A percentile compares a stretch with the other conserved stretches of the same genome.
phyloP scores from a whole-genome alignment of 2,888 invertebrate genomes.

The Acanthacorydalis orientalis region DNA sequence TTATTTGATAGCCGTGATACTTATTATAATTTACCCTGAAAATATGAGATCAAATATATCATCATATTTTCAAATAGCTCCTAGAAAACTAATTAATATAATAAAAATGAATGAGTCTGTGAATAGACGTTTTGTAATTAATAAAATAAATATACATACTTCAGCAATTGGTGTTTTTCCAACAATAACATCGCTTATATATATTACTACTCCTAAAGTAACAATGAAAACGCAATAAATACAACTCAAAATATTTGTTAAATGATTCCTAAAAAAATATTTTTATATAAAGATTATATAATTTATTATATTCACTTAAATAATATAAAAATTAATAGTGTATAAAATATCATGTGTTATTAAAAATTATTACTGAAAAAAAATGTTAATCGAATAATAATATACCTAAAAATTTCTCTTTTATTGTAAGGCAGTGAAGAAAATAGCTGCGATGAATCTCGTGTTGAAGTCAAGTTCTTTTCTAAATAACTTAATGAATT shows the following conservation, averaged over 20 bases:
- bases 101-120: neutral
- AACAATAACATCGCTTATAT: conserved; percentile 39
- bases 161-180: conserved; percentile 30
- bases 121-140: conserved; percentile 1
- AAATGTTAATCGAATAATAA: conserved; percentile 3
- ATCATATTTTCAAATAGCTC: too few species aligned
- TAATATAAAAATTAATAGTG: too few species aligned
- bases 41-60: too few species aligned
- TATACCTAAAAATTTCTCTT: conserved; percentile 29
- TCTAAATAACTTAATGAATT: neutral
- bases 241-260: conserved; percentile 43
- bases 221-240: conserved; percentile 52
- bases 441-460: conserved; percentile 10
- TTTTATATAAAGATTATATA: neutral
- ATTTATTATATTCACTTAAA: too few species aligned
- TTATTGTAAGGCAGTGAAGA: conserved; percentile 28
- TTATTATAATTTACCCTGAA: too few species aligned
- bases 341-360: too few species aligned
- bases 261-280: conserved; percentile 32
- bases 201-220: conserved; percentile 46
- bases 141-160: conserved; percentile 24
- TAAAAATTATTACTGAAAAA: neutral
- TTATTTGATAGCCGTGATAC: too few species aligned
- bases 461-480: neutral
- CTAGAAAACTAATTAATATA: too few species aligned